Percentiles rank a stretch among this genome's conserved stretches.
Evolutionary conservation across 1,140 invertebrate genomes (phyloP).

Genomic region (Phortica variegata): DNA sequence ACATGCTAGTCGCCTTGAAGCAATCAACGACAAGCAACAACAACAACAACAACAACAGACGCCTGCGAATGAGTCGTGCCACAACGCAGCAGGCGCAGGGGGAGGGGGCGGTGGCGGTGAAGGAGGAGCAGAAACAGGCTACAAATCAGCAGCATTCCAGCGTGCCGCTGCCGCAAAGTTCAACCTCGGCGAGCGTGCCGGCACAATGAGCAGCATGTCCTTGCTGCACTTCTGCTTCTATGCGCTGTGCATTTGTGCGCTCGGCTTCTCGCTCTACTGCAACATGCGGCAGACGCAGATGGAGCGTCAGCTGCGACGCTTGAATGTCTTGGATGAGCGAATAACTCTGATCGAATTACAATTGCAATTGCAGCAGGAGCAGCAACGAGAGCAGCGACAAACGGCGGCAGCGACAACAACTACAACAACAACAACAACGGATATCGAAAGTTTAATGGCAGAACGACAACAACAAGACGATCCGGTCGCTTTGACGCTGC

Average conservation of each 20-base stretch:
- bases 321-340: conserved; percentile 48
- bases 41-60: conserved; percentile 16
- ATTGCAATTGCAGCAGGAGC: conserved; percentile 39
- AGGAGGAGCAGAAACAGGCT: conserved; percentile 29
- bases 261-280: conserved; percentile 48
- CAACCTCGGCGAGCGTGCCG: not conserved
- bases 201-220: conserved; percentile 25
- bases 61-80: too few relatives aligned
- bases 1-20: conserved; percentile 31
- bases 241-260: conserved; percentile 48
- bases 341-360: conserved; percentile 50
- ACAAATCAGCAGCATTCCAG: conserved; percentile 22
- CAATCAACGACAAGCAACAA: conserved; percentile 14
- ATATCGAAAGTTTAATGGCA: too few relatives aligned
- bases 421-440: conserved; percentile 11
- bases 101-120: not conserved
- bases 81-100: too few relatives aligned
- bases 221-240: conserved; percentile 48
- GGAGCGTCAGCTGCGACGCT: conserved; percentile 41
- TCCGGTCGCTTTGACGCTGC: conserved; percentile 28
- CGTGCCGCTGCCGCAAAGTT: too few relatives aligned
- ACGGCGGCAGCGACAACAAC: conserved; percentile 5
- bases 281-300: conserved; percentile 47
- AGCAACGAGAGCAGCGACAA: conserved; percentile 17
- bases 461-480: conserved; percentile 4